Base-by-base conservation (phyloP, 2,113 vertebrate species). In the Promerops cafer region DNA sequence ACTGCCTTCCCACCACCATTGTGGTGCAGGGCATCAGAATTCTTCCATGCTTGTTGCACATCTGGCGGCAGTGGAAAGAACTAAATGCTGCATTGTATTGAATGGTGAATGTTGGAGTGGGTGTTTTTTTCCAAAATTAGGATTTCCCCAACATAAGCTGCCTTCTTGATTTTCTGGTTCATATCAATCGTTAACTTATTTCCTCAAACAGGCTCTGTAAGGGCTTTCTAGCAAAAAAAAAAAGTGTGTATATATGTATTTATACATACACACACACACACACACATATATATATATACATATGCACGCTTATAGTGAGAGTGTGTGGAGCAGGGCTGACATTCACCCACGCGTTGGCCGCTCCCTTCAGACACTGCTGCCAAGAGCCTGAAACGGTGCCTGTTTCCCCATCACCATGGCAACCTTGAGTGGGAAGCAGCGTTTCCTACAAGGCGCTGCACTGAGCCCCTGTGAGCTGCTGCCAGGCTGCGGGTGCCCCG, bases 351-450 rank as follows among this genome's bases (percentile, higher is more conserved):
- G 17, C 59, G 13, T 63, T 76, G 83, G 87, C 94, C 14, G 17
- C 90, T 96, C 93, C 87, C 44, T 86, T 61, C 89, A 95, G 93
- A 76, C 79, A 10, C 71, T 31, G 53, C 50, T 88, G 91, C 89
- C 90, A 95, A 91, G 65, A 95, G 57, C 72, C 81, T 26, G 2
- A 74, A 90, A 70, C 1, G 0, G 33, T 22, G 57, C 71, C 89
- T 57, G 83, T 79, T 94, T 95, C 71, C 59, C 64, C 19, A 14
- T 97, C 24, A 1, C 95, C 94, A 79, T 93, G 94, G 93, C 90
- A 96, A 97, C 69, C 3, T 1, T 2, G 65, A 56, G 81, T 83
- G 71, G 77, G 83, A 95, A 75, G 86, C 83, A 89, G 39, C 79
- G 74, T 93, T 94, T 94, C 85, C 94, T 93, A 54, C 88, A 22